Evolutionary conservation across 1,140 invertebrate genomes (phyloP).

Genomic region (Diprion similis): DNA sequence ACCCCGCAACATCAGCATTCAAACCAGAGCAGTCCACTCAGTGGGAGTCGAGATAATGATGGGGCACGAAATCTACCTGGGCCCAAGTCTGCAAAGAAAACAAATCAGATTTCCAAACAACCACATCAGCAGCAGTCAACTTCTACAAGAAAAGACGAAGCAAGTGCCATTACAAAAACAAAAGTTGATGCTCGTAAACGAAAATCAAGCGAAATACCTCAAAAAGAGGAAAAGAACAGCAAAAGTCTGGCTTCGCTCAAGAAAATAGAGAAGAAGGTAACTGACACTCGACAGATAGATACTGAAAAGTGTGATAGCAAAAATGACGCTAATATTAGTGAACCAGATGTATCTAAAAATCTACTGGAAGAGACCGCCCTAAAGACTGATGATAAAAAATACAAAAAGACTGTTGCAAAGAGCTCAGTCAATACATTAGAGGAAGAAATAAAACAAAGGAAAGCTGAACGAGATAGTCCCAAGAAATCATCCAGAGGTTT

Average conservation of each 20-base stretch:
- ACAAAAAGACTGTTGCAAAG: constrained; percentile 30
- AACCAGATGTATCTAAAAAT: background rate
- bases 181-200: constrained; percentile 61
- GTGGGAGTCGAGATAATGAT: constrained; percentile 62
- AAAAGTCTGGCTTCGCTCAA: constrained; percentile 70
- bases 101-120: constrained; percentile 42
- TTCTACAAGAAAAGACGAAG: constrained; percentile 43
- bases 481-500: constrained; percentile 60
- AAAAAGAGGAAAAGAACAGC: constrained; percentile 62
- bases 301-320: constrained; percentile 47
- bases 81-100: constrained; percentile 56
- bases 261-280: constrained; percentile 74
- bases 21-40: constrained; percentile 52
- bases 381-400: constrained; percentile 11
- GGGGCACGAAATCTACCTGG: constrained; percentile 58
- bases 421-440: constrained; percentile 56
- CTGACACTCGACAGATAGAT: constrained; percentile 50
- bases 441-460: constrained; percentile 65
- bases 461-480: constrained; percentile 59
- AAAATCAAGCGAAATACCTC: constrained; percentile 64
- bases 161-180: constrained; percentile 39
- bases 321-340: constrained; percentile 19
- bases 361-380: background rate
- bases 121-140: constrained; percentile 38
- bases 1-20: background rate